Percentiles rank a stretch among this genome's conserved stretches.
phyloP scores from a whole-genome alignment of 2,888 invertebrate species.

The Aleiodes leptofemur region DNA sequence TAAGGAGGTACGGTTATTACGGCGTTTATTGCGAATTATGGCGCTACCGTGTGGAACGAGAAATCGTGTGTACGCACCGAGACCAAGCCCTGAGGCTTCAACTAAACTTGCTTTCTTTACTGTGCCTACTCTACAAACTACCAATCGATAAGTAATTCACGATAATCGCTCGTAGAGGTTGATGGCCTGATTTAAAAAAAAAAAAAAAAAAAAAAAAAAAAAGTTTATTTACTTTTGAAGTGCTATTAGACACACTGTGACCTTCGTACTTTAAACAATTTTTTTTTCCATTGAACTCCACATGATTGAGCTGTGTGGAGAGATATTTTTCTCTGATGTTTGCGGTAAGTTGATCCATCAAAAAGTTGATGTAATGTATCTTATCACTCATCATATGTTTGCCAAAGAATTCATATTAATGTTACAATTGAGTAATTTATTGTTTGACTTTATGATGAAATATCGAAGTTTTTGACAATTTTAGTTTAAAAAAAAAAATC shows the following conservation, averaged over 20 bases:
- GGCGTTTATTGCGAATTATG: slow-evolving; percentile 69
- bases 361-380: background rate
- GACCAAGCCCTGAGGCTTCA: background rate
- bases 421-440: background rate
- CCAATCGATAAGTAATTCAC: slow-evolving; percentile 69
- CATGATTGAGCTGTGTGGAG: background rate
- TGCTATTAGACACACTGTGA: slow-evolving; percentile 48
- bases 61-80: slow-evolving; percentile 43
- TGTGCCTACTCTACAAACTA: slow-evolving; percentile 53
- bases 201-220: slow-evolving; percentile 58
- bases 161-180: slow-evolving; percentile 64
- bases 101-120: slow-evolving; percentile 14
- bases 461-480: background rate
- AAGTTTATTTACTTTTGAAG: slow-evolving; percentile 52
- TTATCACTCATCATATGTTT: slow-evolving; percentile 1
- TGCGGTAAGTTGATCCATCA: slow-evolving; percentile 9
- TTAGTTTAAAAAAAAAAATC: no score
- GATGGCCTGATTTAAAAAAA: slow-evolving; percentile 58
- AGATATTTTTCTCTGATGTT: background rate
- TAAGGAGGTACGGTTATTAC: slow-evolving; percentile 68
- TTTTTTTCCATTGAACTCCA: background rate
- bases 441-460: slow-evolving; percentile 17
- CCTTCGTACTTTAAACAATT: background rate
- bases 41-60: slow-evolving; percentile 58
- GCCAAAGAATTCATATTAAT: slow-evolving; percentile 19